These are phyloP conservation scores for Cheirogaleus medius DNA, from an alignment of 2,113 vertebrate species.

Conservation along the genomic window DNA sequence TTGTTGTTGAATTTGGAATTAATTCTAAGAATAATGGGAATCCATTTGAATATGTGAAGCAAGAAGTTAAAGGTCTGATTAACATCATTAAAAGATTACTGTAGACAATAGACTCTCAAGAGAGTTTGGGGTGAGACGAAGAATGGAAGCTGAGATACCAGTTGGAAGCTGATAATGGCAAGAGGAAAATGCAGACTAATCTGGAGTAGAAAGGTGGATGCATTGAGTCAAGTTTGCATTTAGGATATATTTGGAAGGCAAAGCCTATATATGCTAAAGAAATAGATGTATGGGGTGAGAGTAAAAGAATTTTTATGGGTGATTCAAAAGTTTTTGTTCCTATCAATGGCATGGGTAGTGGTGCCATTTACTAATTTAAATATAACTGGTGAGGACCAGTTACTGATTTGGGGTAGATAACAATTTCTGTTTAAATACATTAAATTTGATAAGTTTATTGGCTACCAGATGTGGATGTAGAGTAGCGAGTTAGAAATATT, in stretches of 20 bases:
- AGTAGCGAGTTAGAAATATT: not conserved
- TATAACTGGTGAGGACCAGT: not conserved
- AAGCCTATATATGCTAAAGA: not conserved
- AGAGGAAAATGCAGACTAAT: not conserved
- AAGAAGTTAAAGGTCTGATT: not conserved
- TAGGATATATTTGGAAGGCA: not conserved
- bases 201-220: not conserved
- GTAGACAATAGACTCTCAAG: not conserved
- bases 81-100: not conserved
- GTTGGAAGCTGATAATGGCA: not conserved
- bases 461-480: not conserved
- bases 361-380: not conserved
- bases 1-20: not conserved
- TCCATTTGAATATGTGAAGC: not conserved
- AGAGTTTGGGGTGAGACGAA: not conserved
- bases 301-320: not conserved
- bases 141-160: not conserved
- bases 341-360: not conserved
- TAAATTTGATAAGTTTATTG: not conserved
- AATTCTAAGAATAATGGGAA: not conserved
- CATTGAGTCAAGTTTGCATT: not conserved
- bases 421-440: not conserved
- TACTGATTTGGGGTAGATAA: not conserved
- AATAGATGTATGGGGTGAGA: not conserved
- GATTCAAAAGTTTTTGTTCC: not conserved